Evolutionary conservation across 2,113 vertebrate species (phyloP).

Genomic region (Scortum barcoo): DNA sequence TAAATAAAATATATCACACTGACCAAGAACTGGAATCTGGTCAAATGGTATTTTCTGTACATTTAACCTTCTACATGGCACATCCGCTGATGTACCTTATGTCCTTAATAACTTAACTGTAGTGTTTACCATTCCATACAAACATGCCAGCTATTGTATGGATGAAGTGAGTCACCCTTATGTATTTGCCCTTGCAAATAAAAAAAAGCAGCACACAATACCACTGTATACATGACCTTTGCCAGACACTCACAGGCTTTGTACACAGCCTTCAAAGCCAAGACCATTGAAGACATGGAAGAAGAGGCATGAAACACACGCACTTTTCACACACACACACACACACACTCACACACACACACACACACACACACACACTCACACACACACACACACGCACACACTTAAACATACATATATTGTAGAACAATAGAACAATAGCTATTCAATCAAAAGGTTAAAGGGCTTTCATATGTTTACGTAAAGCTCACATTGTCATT

Average conservation of each 20-base stretch:
- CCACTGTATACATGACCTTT: conserved; percentile 41
- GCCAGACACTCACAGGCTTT: conserved; percentile 34
- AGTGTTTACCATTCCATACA: conserved; percentile 45
- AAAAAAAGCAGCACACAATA: conserved; percentile 22
- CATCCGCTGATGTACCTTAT: conserved; percentile 18
- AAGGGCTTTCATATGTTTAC: conserved; percentile 39
- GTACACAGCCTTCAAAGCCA: conserved; percentile 41
- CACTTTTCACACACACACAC: not conserved
- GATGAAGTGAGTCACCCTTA: conserved; percentile 21
- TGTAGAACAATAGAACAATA: conserved; percentile 32
- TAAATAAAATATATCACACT: not conserved
- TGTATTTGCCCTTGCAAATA: conserved; percentile 58
- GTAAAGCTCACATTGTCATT: not conserved
- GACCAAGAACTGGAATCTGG: not conserved
- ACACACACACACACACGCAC: not conserved
- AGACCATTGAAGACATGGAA: conserved; percentile 11
- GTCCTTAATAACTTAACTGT: conserved; percentile 18
- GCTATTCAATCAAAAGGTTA: conserved; percentile 49
- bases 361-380: not conserved
- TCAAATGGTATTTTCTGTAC: not conserved
- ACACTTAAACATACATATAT: conserved; percentile 28
- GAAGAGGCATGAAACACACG: not conserved
- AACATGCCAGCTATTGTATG: conserved; percentile 39
- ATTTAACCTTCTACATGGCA: conserved; percentile 4
- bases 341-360: conserved; percentile 21